Percentiles rank a stretch among this genome's conserved stretches.
Conservation (phyloP, 2,797 vertebrate genomes). For the Neosalanx taihuensis region DNA sequence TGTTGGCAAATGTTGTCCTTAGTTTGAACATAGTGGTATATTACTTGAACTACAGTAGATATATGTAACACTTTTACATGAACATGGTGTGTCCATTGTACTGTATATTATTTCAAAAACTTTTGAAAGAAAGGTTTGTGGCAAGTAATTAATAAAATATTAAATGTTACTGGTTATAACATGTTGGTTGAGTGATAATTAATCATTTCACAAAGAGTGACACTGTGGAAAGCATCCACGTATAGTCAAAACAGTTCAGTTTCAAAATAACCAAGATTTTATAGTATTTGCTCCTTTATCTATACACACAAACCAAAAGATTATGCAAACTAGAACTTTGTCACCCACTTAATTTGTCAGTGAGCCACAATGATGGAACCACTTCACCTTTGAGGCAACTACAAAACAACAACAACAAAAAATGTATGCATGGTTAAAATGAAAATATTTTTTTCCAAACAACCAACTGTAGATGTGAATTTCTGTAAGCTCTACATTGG, state of each 20-base stretch:
- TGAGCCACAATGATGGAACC: not conserved
- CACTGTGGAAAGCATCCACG: too few relatives aligned
- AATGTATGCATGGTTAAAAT: not conserved
- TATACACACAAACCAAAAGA: too few relatives aligned
- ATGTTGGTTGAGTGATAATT: not conserved
- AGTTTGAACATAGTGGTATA: slow-evolving; percentile 19
- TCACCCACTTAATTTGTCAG: not conserved
- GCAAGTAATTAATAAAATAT: not conserved
- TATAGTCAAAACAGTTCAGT: not conserved
- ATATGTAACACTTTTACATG: too few relatives aligned
- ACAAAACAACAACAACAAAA: not conserved
- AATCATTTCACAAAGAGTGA: too few relatives aligned
- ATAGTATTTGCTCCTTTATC: not conserved
- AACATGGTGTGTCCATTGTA: too few relatives aligned
- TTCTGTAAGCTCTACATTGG: slow-evolving; percentile 38
- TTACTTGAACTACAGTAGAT: not conserved
- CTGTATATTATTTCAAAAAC: too few relatives aligned
- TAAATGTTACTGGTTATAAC: not conserved
- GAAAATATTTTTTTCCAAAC: slow-evolving; percentile 19
- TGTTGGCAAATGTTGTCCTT: slow-evolving; percentile 39
- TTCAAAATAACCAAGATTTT: not conserved
- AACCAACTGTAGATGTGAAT: slow-evolving; percentile 27
- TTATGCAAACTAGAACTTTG: too few relatives aligned
- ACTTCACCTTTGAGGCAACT: not conserved
- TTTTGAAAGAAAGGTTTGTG: too few relatives aligned